Conservation (phyloP, 2,113 vertebrate genomes). For the Mormyrus lacerda region DNA sequence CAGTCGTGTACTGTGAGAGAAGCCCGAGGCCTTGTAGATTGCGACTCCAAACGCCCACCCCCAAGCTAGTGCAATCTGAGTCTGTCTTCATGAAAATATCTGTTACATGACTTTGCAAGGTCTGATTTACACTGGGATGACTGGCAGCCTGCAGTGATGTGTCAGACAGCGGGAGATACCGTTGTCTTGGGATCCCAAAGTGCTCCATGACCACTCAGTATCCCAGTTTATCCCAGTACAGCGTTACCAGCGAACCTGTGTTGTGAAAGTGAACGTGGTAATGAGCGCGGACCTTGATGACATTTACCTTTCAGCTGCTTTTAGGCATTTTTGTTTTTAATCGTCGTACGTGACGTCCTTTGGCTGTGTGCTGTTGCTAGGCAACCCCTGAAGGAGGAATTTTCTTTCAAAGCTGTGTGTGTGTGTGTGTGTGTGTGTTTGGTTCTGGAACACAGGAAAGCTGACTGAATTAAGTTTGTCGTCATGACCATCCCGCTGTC, state of each 20-base stretch:
- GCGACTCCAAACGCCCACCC: background rate
- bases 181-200: background rate
- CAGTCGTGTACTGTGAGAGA: background rate
- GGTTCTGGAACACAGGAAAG: background rate
- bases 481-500: background rate
- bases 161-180: background rate
- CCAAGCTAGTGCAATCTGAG: background rate
- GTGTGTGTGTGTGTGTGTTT: background rate
- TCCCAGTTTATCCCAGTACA: background rate
- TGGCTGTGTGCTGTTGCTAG: conserved; percentile 59
- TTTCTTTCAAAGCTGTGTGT: background rate
- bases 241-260: background rate
- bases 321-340: conserved; percentile 37
- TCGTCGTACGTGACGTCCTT: conserved; percentile 55
- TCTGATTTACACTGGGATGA: background rate
- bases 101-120: background rate
- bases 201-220: background rate
- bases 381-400: conserved; percentile 50
- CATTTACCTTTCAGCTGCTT: background rate
- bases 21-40: background rate
- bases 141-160: background rate
- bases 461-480: background rate
- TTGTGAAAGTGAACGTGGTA: background rate
- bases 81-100: background rate
- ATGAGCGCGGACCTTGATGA: background rate